Percentiles rank a stretch among this genome's conserved stretches.
These are phyloP conservation scores for Plagodis dolabraria DNA, from an alignment of 2,888 invertebrate species.

Conservation along the genomic window DNA sequence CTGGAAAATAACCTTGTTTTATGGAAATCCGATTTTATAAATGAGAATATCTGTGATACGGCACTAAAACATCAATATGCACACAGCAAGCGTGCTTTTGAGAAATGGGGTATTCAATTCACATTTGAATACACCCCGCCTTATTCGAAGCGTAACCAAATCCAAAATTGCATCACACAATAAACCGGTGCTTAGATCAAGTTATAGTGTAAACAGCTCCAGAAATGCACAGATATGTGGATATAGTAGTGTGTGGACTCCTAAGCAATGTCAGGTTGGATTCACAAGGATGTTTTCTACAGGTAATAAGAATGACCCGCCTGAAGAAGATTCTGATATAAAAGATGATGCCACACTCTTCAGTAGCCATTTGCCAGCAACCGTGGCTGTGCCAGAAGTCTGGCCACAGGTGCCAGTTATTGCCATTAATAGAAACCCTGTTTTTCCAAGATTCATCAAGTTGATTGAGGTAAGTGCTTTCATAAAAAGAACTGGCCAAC, in stretches of 20 bases:
- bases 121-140: constrained; percentile 58
- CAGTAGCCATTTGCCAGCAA: constrained; percentile 89
- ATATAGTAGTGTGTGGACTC: constrained; percentile 45
- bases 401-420: constrained; percentile 99
- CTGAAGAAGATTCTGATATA: constrained; percentile 65
- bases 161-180: constrained; percentile 77
- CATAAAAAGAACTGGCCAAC: too few species aligned
- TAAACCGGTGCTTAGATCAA: constrained; percentile 58
- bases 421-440: constrained; percentile 96
- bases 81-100: constrained; percentile 67
- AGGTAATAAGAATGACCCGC: constrained; percentile 66
- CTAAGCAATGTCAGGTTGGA: constrained; percentile 37
- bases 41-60: constrained; percentile 43
- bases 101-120: constrained; percentile 65
- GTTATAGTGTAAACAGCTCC: constrained; percentile 37
- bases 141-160: constrained; percentile 67
- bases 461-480: constrained; percentile 91
- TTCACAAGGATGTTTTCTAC: constrained; percentile 63
- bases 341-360: constrained; percentile 77
- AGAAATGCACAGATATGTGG: constrained; percentile 52
- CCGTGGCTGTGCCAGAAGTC: constrained; percentile 96
- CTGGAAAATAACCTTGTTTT: constrained; percentile 74
- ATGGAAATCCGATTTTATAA: constrained; percentile 44
- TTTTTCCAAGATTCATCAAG: constrained; percentile 99
- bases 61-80: constrained; percentile 57